Evolutionary conservation across 2,888 invertebrate genomes (phyloP), one percentile per base, ranked within the genome.

Genomic region (Caenorhabditis doughertyi): DNA sequence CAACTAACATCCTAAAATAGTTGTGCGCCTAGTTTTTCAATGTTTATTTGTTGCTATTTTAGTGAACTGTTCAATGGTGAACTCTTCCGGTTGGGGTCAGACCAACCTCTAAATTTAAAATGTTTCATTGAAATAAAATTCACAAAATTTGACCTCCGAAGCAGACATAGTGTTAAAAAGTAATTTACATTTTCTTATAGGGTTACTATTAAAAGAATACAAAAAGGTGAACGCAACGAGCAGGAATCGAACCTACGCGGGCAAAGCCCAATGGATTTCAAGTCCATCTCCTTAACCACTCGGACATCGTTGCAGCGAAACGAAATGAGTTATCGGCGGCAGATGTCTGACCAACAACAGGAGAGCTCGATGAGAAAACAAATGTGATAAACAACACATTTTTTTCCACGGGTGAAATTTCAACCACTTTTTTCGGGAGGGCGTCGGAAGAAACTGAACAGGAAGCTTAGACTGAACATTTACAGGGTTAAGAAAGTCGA

Each of bases 201-300:
- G n/a, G n/a, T n/a, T 32, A 39, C 16, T 39, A 2, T 16, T 3
- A 39, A 39, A 8, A 27, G 29, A 51, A 51, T 42, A 27, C 29
- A 29, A 56, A 70, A 70, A 79, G 60, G 42, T 32, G n/a, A 13
- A 65, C 89, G 89, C 89, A 89, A 85, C 92, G 91, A 93, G 94
- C 94, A 94, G 94, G 94, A 94, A 94, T 94, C 94, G 94, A 94
- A 94, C 94, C 94, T 94, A 93, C 93, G 94, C 94, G 94, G 94
- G 94, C 93, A 94, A 90, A 93, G 93, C 94, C 94, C 94, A 94
- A 94, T 94, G 93, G 94, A 94, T 94, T 94, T 94, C 94, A 93
- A 94, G 94, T 94, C 94, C 93, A 93, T 94, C 94, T 93, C 94
- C 93, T 94, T 94, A 94, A 93, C 94, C 93, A 93, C 94, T 94